Evolutionary conservation across 35 echinoderm and acorn worm species (phyloP), one percentile per base, ranked within the genome.

Genomic region (Ophiothrix spiculata): DNA sequence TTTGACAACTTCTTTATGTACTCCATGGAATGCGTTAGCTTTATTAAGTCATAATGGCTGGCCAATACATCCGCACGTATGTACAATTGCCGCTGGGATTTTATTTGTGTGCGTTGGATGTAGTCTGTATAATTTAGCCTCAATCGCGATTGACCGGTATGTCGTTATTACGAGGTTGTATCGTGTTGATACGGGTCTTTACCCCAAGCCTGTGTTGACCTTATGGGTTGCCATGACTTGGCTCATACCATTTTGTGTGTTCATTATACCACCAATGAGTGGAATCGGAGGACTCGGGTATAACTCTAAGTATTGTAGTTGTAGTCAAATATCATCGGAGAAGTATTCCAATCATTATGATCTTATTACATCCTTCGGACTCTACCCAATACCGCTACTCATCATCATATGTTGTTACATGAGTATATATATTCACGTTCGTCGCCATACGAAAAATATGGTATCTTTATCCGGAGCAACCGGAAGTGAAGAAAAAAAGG

Each of bases 61-160:
- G 79, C 89, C 89, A 14, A 33, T 75, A 32, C 40, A 79, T 4
- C 42, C 56, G 33, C 39, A 39, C 45, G 39, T 91, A 21, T 95
- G 93, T 46, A 64, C 88, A 0, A 36, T 79, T 1, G 75, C 85
- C 33, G 93, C 89, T 35, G 90, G 85, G 15, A 87, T 90, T 12
- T 82, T 82, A 54, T 91, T 86, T 45, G 83, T 86, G n/a, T 73
- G 93, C 76, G 85, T 88, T 17, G 93, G 85, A 0, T 87, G 84
- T 34, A 91, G 88, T 36, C 25, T 91, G 0, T 78, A 88, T 35
- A 91, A 74, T 10, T 37, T 95, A 0, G 80, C 85, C 36, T 77
- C 81, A 17, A 95, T 95, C 28, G 88, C 93, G 4, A 56, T 95
- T 42, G 91, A 95, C 39, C 39, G 93, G 37, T 84, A 88, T 54